Evolutionary conservation across 2,888 invertebrate species (phyloP), one percentile per base, ranked within the genome.

Genomic region (Ochropleura leucogaster): DNA sequence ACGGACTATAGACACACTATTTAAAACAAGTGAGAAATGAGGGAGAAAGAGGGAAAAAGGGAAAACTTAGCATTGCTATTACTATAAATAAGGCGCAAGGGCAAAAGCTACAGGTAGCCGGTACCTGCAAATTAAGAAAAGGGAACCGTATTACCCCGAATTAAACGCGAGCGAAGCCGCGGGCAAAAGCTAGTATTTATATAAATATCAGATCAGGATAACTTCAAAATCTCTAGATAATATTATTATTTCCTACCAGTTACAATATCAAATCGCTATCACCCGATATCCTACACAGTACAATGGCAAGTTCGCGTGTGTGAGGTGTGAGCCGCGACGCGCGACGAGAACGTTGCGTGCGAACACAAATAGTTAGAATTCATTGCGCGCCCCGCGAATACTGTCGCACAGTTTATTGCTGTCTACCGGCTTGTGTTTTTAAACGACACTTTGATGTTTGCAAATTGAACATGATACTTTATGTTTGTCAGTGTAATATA

Each of bases 381-480:
- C 90, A 89, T 83, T 81, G 85, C 87, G 85, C 82, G 82, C 80
- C 71, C 72, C 82, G 79, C 78, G 85, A 85, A 85, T 83, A 86
- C 84, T 85, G 85, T 87, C 79, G 79, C 80, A 67, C 77, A 80
- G 72, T 86, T 87, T 87, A 85, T 86, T 82, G 85, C 77, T 82
- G 81, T 85, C 85, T 84, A 78, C 78, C 77, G 74, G 78, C 72
- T 80, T 86, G 85, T 85, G 82, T 85, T 82, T 89, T 86, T 80
- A 87, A 86, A 88, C 82, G 85, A 88, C 81, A 85, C 77, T 87
- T 85, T 81, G 82, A 80, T 82, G 88, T 77, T 85, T 82, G 83
- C 73, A 85, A 86, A 88, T 87, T 88, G 85, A 81, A 87, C 86
- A 83, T 83, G 87, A 86, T 81, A 83, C 82, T 87, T 85, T 83